phyloP scores from a whole-genome alignment of 2,888 invertebrate species.

The Ichneumon xanthorius region DNA sequence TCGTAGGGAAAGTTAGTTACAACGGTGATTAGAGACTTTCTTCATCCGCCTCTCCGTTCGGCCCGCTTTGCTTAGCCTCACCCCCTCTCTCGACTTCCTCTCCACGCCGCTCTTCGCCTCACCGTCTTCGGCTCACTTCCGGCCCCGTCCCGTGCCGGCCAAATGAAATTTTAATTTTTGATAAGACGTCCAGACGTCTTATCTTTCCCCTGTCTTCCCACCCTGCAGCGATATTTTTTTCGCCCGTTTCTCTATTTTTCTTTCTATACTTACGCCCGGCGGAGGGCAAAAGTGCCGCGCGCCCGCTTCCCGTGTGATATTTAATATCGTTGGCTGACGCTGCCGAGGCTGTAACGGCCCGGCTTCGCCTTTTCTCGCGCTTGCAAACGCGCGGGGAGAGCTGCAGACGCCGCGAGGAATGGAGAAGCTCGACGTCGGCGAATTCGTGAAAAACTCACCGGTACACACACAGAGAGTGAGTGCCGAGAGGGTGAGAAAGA shows the following conservation, averaged over 20 bases:
- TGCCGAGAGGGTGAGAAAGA: conserved; percentile 25
- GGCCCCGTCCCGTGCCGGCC: conserved; percentile 73
- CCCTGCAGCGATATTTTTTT: conserved; percentile 54
- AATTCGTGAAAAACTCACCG: conserved; percentile 43
- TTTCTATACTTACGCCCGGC: conserved; percentile 50
- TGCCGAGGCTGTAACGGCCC: conserved; percentile 37
- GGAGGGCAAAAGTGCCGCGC: conserved; percentile 49
- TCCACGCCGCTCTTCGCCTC: not conserved
- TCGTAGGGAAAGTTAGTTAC: conserved; percentile 74
- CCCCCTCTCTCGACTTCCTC: not conserved
- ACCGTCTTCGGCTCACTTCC: conserved; percentile 43
- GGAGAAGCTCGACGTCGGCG: conserved; percentile 14
- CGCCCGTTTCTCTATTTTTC: conserved; percentile 45
- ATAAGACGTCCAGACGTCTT: conserved; percentile 77
- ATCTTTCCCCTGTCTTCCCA: conserved; percentile 61
- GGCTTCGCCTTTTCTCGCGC: conserved; percentile 34
- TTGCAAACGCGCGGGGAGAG: conserved; percentile 50
- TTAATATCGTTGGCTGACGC: conserved; percentile 63
- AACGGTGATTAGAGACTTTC: conserved; percentile 73
- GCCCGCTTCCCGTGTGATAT: conserved; percentile 60
- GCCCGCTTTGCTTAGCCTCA: not conserved
- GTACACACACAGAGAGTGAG: conserved; percentile 4
- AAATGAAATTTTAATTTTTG: conserved; percentile 84
- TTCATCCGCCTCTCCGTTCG: not conserved
- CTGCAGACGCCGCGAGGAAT: conserved; percentile 40